Percentiles rank a stretch among this genome's conserved stretches.
Conservation (phyloP, 2,888 invertebrate species). For the Microdon myrmicae region DNA sequence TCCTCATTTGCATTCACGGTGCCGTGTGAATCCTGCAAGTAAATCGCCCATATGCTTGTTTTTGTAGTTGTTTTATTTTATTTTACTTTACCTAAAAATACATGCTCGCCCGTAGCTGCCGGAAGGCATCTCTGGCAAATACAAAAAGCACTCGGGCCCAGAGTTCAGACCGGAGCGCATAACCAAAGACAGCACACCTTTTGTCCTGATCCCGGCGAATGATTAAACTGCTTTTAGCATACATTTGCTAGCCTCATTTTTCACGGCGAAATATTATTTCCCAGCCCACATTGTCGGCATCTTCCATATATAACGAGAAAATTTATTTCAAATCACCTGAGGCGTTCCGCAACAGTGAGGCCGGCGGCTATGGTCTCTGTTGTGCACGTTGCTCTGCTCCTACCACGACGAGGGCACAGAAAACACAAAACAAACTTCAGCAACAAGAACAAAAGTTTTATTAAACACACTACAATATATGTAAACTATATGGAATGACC, state of each 20-base stretch:
- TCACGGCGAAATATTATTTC: constrained; percentile 54
- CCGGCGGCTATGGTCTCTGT: constrained; percentile 30
- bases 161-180: too few species aligned
- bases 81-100: neutral
- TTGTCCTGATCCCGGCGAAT: constrained; percentile 51
- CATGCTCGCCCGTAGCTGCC: too few species aligned
- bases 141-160: too few species aligned
- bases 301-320: constrained; percentile 52
- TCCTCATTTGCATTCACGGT: constrained; percentile 42
- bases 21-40: constrained; percentile 37
- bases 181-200: too few species aligned
- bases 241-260: constrained; percentile 55
- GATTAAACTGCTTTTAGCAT: constrained; percentile 56
- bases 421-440: constrained; percentile 7
- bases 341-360: constrained; percentile 50
- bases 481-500: constrained; percentile 43
- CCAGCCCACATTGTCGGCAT: constrained; percentile 55
- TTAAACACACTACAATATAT: constrained; percentile 17
- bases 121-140: too few species aligned
- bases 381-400: constrained; percentile 44
- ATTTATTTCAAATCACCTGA: constrained; percentile 45
- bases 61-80: neutral
- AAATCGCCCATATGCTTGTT: constrained; percentile 13
- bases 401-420: constrained; percentile 5
- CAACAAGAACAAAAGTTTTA: neutral